phyloP scores from a whole-genome alignment of 2,797 vertebrate genomes.

The Sebastes matsubarae region DNA sequence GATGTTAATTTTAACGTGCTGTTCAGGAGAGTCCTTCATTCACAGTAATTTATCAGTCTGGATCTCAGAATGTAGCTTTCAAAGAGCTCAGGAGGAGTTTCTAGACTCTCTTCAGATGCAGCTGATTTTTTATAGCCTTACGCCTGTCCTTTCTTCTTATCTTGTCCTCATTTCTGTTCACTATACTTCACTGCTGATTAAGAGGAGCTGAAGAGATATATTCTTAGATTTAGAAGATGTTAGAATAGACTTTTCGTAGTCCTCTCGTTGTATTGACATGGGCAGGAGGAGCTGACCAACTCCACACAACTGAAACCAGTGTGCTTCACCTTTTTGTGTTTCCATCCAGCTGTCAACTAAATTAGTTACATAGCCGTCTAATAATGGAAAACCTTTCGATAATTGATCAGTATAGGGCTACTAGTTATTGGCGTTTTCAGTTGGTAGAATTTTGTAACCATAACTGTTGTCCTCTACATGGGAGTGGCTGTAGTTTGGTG shows the following conservation, averaged over 20 bases:
- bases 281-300: neutral
- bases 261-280: neutral
- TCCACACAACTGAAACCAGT: neutral
- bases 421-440: neutral
- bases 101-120: neutral
- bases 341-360: neutral
- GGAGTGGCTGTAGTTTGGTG: neutral
- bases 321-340: neutral
- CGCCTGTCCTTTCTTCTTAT: constrained; percentile 2
- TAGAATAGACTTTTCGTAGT: neutral
- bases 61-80: neutral
- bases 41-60: neutral
- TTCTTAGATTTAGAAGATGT: constrained; percentile 3
- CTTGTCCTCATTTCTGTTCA: constrained; percentile 1
- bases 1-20: neutral
- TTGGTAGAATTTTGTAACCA: neutral
- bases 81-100: neutral
- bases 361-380: neutral
- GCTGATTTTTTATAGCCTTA: constrained; percentile 1
- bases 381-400: neutral
- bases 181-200: neutral
- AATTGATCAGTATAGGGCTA: neutral
- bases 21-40: neutral
- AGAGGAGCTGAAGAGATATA: neutral
- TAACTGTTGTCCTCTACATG: neutral